These are phyloP conservation scores for Priocnemis perturbator DNA, from an alignment of 2,888 invertebrate genomes.

Conservation along the genomic window DNA sequence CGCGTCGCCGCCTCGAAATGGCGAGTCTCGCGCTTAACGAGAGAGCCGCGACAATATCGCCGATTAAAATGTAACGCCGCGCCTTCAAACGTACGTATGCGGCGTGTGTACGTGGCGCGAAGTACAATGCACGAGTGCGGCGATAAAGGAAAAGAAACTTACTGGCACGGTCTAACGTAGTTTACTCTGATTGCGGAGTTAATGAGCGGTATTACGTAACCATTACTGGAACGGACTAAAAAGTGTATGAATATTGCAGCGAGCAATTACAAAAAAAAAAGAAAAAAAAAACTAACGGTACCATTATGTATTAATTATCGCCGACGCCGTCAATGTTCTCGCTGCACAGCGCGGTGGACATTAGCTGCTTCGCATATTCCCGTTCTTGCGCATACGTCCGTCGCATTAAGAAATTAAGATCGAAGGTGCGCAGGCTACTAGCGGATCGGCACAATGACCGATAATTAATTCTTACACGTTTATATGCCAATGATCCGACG, in stretches of 20 bases:
- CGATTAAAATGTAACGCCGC: too few species aligned
- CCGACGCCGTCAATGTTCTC: slow-evolving; percentile 41
- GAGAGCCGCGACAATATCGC: slow-evolving; percentile 9
- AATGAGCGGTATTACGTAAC: slow-evolving; percentile 55
- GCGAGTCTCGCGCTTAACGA: slow-evolving; percentile 15
- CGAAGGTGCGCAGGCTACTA: too few species aligned
- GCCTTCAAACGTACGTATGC: too few species aligned
- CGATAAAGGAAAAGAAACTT: too few species aligned
- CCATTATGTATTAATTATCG: slow-evolving; percentile 47
- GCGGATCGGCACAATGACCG: too few species aligned
- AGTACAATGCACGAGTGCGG: too few species aligned
- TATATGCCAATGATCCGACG: too few species aligned
- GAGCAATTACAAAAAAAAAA: slow-evolving; percentile 43
- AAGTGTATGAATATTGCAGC: slow-evolving; percentile 43
- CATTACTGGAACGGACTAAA: slow-evolving; percentile 44
- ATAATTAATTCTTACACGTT: too few species aligned
- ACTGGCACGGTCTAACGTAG: slow-evolving; percentile 15
- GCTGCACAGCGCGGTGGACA: not conserved
- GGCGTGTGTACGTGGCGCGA: too few species aligned
- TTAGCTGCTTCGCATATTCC: too few species aligned
- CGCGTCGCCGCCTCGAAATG: slow-evolving; percentile 16
- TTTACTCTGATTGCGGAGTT: slow-evolving; percentile 49
- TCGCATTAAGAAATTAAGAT: too few species aligned
- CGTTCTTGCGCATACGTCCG: too few species aligned
- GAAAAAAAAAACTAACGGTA: slow-evolving; percentile 51